Percentiles rank a stretch among this genome's conserved stretches.
Conservation (phyloP, 2,888 invertebrate species). For the Callyntrura guangdongensis region DNA sequence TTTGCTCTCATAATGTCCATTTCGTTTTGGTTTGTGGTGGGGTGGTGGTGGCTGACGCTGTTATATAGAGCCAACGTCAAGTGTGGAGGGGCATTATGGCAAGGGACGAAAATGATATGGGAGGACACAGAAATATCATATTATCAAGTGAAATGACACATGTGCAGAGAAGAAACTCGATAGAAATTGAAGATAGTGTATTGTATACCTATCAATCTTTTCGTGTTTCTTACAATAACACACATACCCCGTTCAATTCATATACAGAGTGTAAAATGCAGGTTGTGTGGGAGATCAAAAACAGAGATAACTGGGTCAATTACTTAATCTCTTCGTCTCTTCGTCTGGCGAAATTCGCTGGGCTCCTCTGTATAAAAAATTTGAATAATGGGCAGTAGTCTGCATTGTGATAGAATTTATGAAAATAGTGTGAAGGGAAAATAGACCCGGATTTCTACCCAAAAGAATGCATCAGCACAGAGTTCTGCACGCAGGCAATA, state of each 20-base stretch:
- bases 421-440: neutral
- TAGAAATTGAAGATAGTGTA: too few relatives aligned
- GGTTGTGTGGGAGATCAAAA: slow-evolving; percentile 6
- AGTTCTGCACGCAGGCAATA: neutral
- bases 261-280: too few relatives aligned
- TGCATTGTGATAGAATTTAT: neutral
- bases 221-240: neutral
- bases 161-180: neutral
- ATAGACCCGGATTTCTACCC: slow-evolving; percentile 37
- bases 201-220: neutral
- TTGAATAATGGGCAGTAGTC: neutral
- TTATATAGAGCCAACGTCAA: neutral
- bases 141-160: neutral
- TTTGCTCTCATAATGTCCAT: slow-evolving; percentile 63
- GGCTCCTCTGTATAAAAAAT: neutral
- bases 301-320: slow-evolving; percentile 70
- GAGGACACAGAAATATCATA: slow-evolving; percentile 35
- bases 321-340: slow-evolving; percentile 48
- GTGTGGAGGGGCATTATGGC: slow-evolving; percentile 37
- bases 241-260: neutral
- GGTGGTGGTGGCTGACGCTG: neutral
- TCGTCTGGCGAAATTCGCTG: too few relatives aligned
- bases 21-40: slow-evolving; percentile 70
- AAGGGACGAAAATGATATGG: slow-evolving; percentile 14
- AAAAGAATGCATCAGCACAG: neutral